Base-by-base conservation (phyloP, 2,113 vertebrate species). In the Corythoichthys intestinalis region DNA sequence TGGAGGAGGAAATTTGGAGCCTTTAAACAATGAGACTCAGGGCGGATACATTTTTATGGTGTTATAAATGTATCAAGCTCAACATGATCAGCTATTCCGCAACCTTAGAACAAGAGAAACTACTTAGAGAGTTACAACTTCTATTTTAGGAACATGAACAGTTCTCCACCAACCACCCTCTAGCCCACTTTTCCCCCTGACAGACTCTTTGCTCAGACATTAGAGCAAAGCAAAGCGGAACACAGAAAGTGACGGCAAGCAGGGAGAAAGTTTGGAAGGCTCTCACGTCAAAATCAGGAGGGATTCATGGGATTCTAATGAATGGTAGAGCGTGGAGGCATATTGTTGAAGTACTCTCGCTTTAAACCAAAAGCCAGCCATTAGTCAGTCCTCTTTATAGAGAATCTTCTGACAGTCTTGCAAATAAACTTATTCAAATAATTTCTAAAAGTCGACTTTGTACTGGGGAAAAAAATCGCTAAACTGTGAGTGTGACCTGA, bases 81-180 rank as follows among this genome's bases (percentile, higher is more conserved):
- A 41, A 50, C 39, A 46, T 71, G 78, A 83, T 84, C 73, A 77
- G 69, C 70, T 88, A 86, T 86, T 83, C 84, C 58, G 71, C 74
- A 76, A 78, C 65, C 64, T 50, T 69, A 53, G 81, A 84, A 87
- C 86, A 88, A 82, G 84, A 81, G 71, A 90, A 88, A 74, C 73
- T 84, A 90, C 88, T 88, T 83, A 87, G 73, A 74, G 81, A 77
- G 81, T 83, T 76, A 77, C 48, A 70, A 74, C 74, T 74, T 74
- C 74, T 83, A 85, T 82, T 87, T 80, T 88, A 71, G 80, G 79
- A 85, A 77, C 65, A 69, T 60, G 66, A 83, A 77, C 60, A 39
- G 67, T 60, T 66, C 64, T 52, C 70, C 34, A 38, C 56, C 69
- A 61, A 67, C 56, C 66, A 66, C 58, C 50, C 34, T 53, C 50